Base-by-base conservation (phyloP, 2,888 invertebrate species). In the Rhorus exstirpatorius region DNA sequence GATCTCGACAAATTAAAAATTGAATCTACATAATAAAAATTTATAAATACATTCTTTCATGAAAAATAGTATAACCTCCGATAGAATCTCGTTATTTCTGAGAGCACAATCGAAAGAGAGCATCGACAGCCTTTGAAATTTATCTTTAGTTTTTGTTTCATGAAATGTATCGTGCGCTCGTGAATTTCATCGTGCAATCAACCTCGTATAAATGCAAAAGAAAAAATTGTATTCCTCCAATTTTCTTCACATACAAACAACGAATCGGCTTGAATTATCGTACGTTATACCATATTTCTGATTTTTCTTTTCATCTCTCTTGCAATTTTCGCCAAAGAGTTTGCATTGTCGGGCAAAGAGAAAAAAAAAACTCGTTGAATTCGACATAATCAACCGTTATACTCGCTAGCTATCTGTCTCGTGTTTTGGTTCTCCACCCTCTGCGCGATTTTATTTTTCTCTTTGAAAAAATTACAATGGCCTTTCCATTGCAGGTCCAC, bases 1-100 rank as follows among this genome's bases (percentile, higher is more conserved):
- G 14, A 53, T 74, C 35, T 53, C 65, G 49, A 55, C 58, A 65
- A 58, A 80, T 70, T 51, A 19, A 8, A 51, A 51, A 49, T 67
- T 38, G 51, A 35, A 53, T 53, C 53, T 35, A 6, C 68, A 41
- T 24, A 41, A 38, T 41, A n/a, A 7, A 24, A 53, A 51, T 38
- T 38, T 14, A 38, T 53, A 53, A 53, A 68, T 53, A 21, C 12
- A 35, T 38, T 31, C 12, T 46, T 7, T 10, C 8, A 19, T 21
- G 21, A 51, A 24, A 12, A 74, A 12, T 19, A 38, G 1, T 41
- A 31, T 31, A 31, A 31, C 31, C 2, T 3, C 31, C 3, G 31
- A 31, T 31, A 31, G 2, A 31, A 3, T 31, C 2, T 6, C 31
- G 31, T 31, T 31, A 3, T 31, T 31, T 31, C 31, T 6, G 6